Conservation (phyloP, 1,140 invertebrate species). For the Drosophila virilis region DNA sequence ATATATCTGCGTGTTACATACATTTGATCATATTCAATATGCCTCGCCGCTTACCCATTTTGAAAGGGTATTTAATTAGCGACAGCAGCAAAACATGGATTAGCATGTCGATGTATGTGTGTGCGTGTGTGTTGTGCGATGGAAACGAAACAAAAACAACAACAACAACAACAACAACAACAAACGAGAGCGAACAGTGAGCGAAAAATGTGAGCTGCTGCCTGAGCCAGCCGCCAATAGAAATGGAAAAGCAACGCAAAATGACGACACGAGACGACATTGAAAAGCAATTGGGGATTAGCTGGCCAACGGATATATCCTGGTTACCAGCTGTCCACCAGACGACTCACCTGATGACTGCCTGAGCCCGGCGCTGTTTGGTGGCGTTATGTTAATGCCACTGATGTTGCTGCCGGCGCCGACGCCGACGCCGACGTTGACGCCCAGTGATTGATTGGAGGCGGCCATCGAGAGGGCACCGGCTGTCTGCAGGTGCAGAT, state of each 20-base stretch:
- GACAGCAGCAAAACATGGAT: slow-evolving; percentile 26
- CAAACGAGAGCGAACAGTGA: slow-evolving; percentile 23
- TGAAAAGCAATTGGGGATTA: slow-evolving; percentile 43
- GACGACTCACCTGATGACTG: slow-evolving; percentile 77
- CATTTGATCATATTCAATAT: neutral
- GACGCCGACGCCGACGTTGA: slow-evolving; percentile 52
- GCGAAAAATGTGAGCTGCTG: slow-evolving; percentile 22
- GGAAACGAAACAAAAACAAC: slow-evolving; percentile 22
- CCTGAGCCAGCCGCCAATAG: slow-evolving; percentile 6
- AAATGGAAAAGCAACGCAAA: slow-evolving; percentile 10
- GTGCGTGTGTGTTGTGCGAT: slow-evolving; percentile 12
- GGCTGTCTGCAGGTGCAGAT: slow-evolving; percentile 59
- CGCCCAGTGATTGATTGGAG: slow-evolving; percentile 76
- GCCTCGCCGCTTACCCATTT: neutral
- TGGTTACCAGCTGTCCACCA: slow-evolving; percentile 10
- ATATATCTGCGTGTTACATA: no score
- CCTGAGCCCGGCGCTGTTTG: slow-evolving; percentile 75
- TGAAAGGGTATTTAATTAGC: slow-evolving; percentile 11
- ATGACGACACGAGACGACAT: slow-evolving; percentile 36
- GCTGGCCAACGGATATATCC: slow-evolving; percentile 19
- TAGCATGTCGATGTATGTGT: slow-evolving; percentile 21
- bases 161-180: slow-evolving; percentile 26
- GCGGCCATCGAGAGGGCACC: slow-evolving; percentile 63
- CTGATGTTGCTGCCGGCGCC: slow-evolving; percentile 65
- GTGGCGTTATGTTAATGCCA: slow-evolving; percentile 76